A percentile compares a stretch with the other conserved stretches of the same genome.
Evolutionary conservation across 2,888 invertebrate species (phyloP).

Genomic region (Cancer borealis): DNA sequence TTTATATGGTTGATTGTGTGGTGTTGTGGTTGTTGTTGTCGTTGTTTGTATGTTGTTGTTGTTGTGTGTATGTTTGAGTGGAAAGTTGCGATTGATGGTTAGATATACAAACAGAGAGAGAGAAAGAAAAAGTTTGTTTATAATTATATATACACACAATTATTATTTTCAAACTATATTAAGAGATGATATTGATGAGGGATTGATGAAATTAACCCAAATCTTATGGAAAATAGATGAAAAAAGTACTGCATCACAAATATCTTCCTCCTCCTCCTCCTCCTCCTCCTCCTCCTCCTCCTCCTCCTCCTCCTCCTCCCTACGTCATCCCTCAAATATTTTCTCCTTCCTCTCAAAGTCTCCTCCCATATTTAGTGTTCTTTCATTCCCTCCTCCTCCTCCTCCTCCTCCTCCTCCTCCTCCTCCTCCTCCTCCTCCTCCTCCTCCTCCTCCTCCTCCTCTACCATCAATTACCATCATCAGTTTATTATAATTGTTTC

Average conservation of each 20-base stretch:
- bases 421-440: background rate
- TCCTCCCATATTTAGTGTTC: background rate
- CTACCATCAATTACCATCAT: background rate
- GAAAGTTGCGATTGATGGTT: too few relatives aligned
- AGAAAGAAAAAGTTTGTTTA: background rate
- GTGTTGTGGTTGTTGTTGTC: too few relatives aligned
- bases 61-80: too few relatives aligned
- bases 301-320: constrained; percentile 15
- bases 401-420: background rate
- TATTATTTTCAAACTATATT: background rate
- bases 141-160: background rate
- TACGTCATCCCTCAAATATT: constrained; percentile 7
- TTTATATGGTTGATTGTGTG: too few relatives aligned
- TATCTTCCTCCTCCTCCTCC: background rate
- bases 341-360: background rate
- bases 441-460: background rate
- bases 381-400: background rate
- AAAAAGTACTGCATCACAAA: background rate
- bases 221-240: background rate
- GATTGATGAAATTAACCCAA: background rate
- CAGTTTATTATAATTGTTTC: background rate
- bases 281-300: constrained; percentile 34
- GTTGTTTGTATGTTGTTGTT: too few relatives aligned
- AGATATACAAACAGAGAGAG: background rate
- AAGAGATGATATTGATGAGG: background rate